Percentiles rank a stretch among this genome's conserved stretches.
phyloP scores from a whole-genome alignment of 1,140 invertebrate species.

The Caenorhabditis briggsae region DNA sequence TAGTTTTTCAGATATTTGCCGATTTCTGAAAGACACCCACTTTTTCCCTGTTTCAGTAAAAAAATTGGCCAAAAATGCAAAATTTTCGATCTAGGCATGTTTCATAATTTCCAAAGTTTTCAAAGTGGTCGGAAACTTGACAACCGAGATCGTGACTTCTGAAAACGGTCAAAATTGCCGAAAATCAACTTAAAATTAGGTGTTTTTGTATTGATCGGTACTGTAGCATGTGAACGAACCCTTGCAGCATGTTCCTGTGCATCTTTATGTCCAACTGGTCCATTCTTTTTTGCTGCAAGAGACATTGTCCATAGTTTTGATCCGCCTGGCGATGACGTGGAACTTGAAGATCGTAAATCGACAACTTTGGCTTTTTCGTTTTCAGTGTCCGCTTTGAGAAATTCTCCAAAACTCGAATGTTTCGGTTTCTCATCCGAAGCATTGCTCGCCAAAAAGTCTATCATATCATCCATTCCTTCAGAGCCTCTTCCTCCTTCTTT shows the following conservation, averaged over 20 bases:
- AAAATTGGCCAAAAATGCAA: no score
- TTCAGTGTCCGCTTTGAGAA: slow-evolving; percentile 15
- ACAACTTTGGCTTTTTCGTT: neutral
- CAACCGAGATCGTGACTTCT: no score
- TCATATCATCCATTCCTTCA: slow-evolving; percentile 16
- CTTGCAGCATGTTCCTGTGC: slow-evolving; percentile 50
- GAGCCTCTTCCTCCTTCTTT: neutral
- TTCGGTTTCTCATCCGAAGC: neutral
- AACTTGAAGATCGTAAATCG: slow-evolving; percentile 9
- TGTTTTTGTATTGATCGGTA: no score
- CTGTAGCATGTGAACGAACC: neutral
- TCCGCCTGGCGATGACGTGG: neutral
- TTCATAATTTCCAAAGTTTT: no score
- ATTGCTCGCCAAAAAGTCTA: neutral
- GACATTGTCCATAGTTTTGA: slow-evolving; percentile 45
- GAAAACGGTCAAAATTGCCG: no score
- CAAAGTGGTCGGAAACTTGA: no score
- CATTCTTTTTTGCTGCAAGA: neutral
- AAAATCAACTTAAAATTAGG: neutral
- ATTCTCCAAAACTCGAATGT: slow-evolving; percentile 45
- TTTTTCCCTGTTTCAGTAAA: no score
- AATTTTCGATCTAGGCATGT: neutral
- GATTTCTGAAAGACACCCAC: no score
- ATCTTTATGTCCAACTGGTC: slow-evolving; percentile 34
- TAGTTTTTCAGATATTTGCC: no score